Evolutionary conservation across 2,113 vertebrate species (phyloP), one percentile per base, ranked within the genome.

Genomic region (Brienomyrus brachyistius): DNA sequence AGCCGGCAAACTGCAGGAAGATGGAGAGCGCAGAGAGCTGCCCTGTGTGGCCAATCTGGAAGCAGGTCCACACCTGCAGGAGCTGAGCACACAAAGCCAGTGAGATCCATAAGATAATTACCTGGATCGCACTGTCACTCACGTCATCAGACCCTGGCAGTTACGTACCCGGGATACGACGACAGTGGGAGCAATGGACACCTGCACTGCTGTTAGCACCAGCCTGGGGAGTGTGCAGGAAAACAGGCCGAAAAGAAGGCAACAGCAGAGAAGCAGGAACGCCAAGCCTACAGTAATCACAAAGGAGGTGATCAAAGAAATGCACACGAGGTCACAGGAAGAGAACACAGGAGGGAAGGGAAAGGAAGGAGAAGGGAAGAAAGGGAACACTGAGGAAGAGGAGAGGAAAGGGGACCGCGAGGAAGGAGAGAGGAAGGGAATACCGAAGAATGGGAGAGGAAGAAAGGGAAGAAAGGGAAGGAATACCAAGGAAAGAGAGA

Each of bases 11-110:
- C 0, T 95, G 92, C 80, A 97, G 91, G 5, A 95, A 91, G 87
- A 96, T 92, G 0, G 96, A 97, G 90, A 96, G 23, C 0, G 94
- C 93, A 1, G 97, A 98, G 0, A 97, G 95, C 62, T 97, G 96
- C 1, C 97, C 97, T 0, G 96, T 97, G 95, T 95, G 94, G 0
- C 96, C 94, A 0, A 94, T 96, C 13, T 0, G 88, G 90, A 96
- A 94, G 94, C 97, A 98, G 4, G 94, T 94, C 86, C 91, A 48
- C 3, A 92, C 95, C 92, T 98, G 97, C 8, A 97, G 87, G 77
- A 95, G 92, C 97, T 97, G 93, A 45, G 40, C 17, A 47, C 15
- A 0, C 50, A 85, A 89, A 91, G 77, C 19, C 31, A 82, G 45
- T 48, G 45, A 45, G 82, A 11, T n/a, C 40, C 40, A 84, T 11